A percentile compares a stretch with the other conserved stretches of the same genome.
phyloP scores from a whole-genome alignment of 92 coral and sea anemone genomes.

The Phymanthus crucifer region DNA sequence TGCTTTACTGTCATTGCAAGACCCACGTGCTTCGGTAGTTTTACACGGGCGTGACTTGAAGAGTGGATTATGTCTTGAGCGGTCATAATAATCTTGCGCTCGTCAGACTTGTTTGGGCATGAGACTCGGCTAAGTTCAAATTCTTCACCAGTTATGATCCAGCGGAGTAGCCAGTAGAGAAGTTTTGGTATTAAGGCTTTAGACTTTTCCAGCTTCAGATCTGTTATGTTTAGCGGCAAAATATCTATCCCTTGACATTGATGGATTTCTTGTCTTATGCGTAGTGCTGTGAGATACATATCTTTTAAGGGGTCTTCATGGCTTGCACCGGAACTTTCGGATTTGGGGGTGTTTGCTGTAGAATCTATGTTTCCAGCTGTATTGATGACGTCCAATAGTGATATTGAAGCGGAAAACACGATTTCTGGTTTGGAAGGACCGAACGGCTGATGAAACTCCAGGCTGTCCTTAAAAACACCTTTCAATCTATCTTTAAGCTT shows the following conservation, averaged over 20 bases:
- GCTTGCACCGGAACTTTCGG: too few relatives aligned
- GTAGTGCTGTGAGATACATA: too few relatives aligned
- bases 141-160: constrained; percentile 52
- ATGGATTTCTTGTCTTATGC: constrained; percentile 19
- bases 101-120: constrained; percentile 32
- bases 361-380: constrained; percentile 12
- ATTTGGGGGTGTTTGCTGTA: too few relatives aligned
- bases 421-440: constrained; percentile 39
- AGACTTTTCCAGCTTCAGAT: constrained; percentile 20
- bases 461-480: constrained; percentile 21
- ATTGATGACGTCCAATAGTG: constrained; percentile 39
- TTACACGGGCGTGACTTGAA: constrained; percentile 42
- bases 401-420: constrained; percentile 31
- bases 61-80: constrained; percentile 57
- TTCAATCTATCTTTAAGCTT: constrained; percentile 37
- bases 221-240: constrained; percentile 25
- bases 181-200: constrained; percentile 15
- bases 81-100: constrained; percentile 50
- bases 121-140: constrained; percentile 12
- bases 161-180: constrained; percentile 49
- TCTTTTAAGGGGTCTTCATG: too few relatives aligned
- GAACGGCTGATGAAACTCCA: constrained; percentile 41
- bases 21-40: constrained; percentile 53
- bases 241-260: constrained; percentile 15
- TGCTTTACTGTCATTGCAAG: constrained; percentile 44